Conservation (phyloP, 1,140 invertebrate genomes). For the Aphaenogaster floridana region DNA sequence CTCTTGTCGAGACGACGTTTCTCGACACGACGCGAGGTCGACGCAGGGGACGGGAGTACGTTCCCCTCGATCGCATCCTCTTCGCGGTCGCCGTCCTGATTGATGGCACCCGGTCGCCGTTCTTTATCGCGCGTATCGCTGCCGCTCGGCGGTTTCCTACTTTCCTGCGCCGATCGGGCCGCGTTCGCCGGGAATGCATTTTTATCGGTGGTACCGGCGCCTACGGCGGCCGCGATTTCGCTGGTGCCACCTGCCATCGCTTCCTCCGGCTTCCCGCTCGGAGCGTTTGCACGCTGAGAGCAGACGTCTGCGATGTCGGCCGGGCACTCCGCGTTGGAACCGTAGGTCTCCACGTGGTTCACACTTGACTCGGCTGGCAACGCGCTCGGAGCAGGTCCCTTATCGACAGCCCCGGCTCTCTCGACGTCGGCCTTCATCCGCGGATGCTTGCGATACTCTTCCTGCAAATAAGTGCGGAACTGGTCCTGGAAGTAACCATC, state of each 20-base stretch:
- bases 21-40: neutral
- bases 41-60: neutral
- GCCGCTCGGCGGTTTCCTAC: conserved; percentile 37
- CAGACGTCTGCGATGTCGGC: conserved; percentile 42
- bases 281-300: neutral
- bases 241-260: conserved; percentile 62
- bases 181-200: conserved; percentile 69
- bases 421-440: conserved; percentile 72
- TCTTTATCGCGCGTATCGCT: conserved; percentile 24
- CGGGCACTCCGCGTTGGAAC: neutral
- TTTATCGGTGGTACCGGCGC: conserved; percentile 64
- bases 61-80: conserved; percentile 6
- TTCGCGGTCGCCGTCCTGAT: conserved; percentile 32
- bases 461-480: conserved; percentile 85
- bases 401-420: conserved; percentile 35
- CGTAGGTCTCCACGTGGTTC: conserved; percentile 4
- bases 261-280: neutral
- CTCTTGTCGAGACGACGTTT: conserved; percentile 4
- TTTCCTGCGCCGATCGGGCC: conserved; percentile 55
- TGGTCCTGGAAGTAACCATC: conserved; percentile 87
- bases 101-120: conserved; percentile 23
- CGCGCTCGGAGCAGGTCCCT: neutral
- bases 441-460: conserved; percentile 84
- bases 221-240: conserved; percentile 66
- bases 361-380: conserved; percentile 19